Evolutionary conservation across 2,113 vertebrate genomes (phyloP).

Genomic region (Menura novaehollandiae): DNA sequence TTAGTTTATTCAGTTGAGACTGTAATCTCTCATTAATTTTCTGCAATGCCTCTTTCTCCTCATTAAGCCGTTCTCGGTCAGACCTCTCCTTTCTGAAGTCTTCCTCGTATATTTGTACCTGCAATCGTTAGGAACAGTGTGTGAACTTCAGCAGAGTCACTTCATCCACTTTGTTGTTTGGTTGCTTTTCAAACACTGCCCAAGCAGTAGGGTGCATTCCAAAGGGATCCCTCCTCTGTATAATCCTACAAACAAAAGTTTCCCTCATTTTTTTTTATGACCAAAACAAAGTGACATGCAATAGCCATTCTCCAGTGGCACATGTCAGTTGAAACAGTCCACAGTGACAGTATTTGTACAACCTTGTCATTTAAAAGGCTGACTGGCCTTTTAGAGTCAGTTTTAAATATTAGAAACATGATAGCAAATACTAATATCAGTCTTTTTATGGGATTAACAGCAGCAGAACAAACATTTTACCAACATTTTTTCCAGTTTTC

Average conservation of each 20-base stretch:
- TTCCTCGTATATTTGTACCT: constrained; percentile 78
- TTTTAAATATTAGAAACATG: background rate
- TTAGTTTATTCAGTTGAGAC: constrained; percentile 57
- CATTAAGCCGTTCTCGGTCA: constrained; percentile 72
- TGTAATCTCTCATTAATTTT: constrained; percentile 54
- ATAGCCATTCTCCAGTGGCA: background rate
- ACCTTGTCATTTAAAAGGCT: background rate
- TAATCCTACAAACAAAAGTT: background rate
- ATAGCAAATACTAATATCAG: fast-evolving
- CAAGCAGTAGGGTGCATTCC: background rate
- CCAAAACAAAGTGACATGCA: background rate
- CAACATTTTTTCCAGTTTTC: background rate
- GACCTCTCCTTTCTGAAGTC: constrained; percentile 76
- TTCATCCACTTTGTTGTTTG: background rate
- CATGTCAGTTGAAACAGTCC: background rate
- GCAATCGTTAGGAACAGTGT: background rate
- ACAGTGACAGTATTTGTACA: background rate
- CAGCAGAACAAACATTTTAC: background rate
- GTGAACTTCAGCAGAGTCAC: background rate
- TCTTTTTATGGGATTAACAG: background rate
- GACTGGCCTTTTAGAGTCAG: background rate
- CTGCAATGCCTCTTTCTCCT: constrained; percentile 71
- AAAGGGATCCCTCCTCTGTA: background rate
- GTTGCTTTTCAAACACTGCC: background rate
- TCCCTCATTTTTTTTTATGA: background rate